Evolutionary conservation across 2,113 vertebrate species (phyloP), one percentile per base, ranked within the genome.

Genomic region (Oncorhynchus masou): DNA sequence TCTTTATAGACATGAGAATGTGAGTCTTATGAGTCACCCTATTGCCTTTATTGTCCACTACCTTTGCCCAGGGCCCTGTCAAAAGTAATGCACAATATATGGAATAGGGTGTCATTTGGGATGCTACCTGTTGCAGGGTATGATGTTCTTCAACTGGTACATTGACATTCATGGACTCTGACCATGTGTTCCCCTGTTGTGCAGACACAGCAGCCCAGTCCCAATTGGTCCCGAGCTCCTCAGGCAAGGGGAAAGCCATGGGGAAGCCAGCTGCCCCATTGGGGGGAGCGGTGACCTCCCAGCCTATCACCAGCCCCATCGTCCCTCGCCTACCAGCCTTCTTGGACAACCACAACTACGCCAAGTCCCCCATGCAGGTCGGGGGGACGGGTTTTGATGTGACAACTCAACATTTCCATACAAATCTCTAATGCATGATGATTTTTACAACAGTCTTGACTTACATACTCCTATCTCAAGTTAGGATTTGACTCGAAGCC

Each of bases 351-450:
- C 98, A 99, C 94, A 99, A 99, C 88, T 99, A 99, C 1, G 98
- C 98, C 84, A 99, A 99, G 90, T 98, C 97, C 22, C 98, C 98
- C 64, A 97, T 99, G 97, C 98, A 98, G 96, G 98, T 98, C 74
- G 68, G 82, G 29, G 24, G 4, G 11, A 45, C 2, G 51, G 20
- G 25, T 19, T 29, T 5, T 54, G 49, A 16, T 54, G 51, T 19
- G 51, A 54, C 51, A 45, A 45, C 9, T 45, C 39, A 54, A 15
- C 51, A 54, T 54, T 54, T 54, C 51, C 51, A 54, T 16, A 19
- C 16, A 54, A 13, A 54, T 54, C 51, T 19, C 51, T 20, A 57
- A 57, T 22, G 2, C 59, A 22, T 7, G n/a, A 62, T 22, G 12
- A 12, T 45, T 45, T 45, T 45, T 9, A 12, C 7, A 62, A 62